These are phyloP conservation scores for Pleuronectes platessa DNA, from an alignment of 2,113 vertebrate genomes.

Conservation along the genomic window DNA sequence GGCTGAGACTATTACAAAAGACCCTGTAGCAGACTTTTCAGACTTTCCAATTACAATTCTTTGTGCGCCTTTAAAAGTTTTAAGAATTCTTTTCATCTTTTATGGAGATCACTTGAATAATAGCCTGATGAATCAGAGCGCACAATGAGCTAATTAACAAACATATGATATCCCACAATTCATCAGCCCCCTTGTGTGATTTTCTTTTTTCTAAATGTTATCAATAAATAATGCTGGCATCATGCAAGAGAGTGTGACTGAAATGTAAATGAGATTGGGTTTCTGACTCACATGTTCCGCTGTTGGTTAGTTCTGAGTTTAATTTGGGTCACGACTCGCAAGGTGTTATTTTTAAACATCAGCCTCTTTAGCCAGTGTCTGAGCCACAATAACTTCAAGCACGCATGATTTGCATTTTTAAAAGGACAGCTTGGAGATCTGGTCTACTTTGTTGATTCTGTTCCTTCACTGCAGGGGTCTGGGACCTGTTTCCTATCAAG, in stretches of 20 bases:
- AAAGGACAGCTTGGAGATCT: slow-evolving; percentile 45
- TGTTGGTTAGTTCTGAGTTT: slow-evolving; percentile 73
- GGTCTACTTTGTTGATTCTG: slow-evolving; percentile 11
- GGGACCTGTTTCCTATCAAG: not conserved
- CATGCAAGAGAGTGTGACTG: slow-evolving; percentile 61
- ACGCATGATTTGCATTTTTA: slow-evolving; percentile 61
- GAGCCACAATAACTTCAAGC: slow-evolving; percentile 68
- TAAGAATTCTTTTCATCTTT: slow-evolving; percentile 8
- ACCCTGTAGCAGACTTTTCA: not conserved
- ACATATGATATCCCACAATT: slow-evolving; percentile 27
- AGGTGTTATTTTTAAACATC: slow-evolving; percentile 80
- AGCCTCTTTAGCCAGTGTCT: slow-evolving; percentile 75
- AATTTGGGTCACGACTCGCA: slow-evolving; percentile 81
- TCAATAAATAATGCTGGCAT: slow-evolving; percentile 59
- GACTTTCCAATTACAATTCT: not conserved
- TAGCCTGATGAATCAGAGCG: slow-evolving; percentile 13
- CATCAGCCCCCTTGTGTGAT: slow-evolving; percentile 27
- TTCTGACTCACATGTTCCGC: slow-evolving; percentile 53
- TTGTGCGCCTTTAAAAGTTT: slow-evolving; percentile 8
- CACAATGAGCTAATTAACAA: slow-evolving; percentile 41
- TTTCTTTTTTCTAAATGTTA: slow-evolving; percentile 51
- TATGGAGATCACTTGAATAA: slow-evolving; percentile 19
- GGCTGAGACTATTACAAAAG: slow-evolving; percentile 14
- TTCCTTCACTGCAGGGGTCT: not conserved
- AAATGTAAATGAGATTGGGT: slow-evolving; percentile 71